A percentile compares a stretch with the other conserved stretches of the same genome.
These are phyloP conservation scores for Nebria salina DNA, from an alignment of 2,888 invertebrate genomes.

Conservation along the genomic window DNA sequence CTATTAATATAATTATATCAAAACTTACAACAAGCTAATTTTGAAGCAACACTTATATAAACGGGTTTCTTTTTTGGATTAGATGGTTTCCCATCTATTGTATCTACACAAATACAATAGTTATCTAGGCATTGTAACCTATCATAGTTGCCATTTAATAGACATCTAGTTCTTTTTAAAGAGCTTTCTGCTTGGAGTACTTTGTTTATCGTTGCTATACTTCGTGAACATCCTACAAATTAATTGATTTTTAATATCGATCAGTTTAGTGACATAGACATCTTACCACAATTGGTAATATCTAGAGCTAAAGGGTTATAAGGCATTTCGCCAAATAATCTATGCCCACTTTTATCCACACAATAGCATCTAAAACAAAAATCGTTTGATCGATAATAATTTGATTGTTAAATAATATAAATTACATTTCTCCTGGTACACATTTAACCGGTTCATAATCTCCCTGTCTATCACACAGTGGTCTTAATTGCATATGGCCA, in stretches of 20 bases:
- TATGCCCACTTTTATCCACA: constrained; percentile 68
- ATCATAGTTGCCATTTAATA: constrained; percentile 74
- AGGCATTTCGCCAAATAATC: constrained; percentile 74
- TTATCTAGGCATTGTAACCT: constrained; percentile 71
- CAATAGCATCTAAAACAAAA: constrained; percentile 70
- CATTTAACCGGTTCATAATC: constrained; percentile 69
- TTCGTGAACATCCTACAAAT: constrained; percentile 68
- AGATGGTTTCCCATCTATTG: constrained; percentile 64
- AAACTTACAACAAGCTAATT: constrained; percentile 61
- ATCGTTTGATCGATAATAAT: neutral
- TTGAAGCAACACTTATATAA: constrained; percentile 55
- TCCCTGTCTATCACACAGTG: constrained; percentile 72
- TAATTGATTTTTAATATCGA: neutral
- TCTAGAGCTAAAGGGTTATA: constrained; percentile 49
- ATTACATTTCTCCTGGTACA: constrained; percentile 73
- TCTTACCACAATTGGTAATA: constrained; percentile 63
- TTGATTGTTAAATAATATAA: constrained; percentile 2
- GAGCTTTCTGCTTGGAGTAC: constrained; percentile 60
- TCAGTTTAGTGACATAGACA: neutral
- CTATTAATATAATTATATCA: constrained; percentile 5
- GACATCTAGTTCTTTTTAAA: constrained; percentile 66
- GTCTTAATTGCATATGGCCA: constrained; percentile 67
- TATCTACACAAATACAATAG: constrained; percentile 71
- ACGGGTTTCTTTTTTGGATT: constrained; percentile 54
- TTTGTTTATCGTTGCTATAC: constrained; percentile 64